Percentiles rank a stretch among this genome's conserved stretches.
These are phyloP conservation scores for Agelas oroides DNA, from an alignment of 37 sponge, comb jelly and placozoan species.

Conservation along the genomic window DNA sequence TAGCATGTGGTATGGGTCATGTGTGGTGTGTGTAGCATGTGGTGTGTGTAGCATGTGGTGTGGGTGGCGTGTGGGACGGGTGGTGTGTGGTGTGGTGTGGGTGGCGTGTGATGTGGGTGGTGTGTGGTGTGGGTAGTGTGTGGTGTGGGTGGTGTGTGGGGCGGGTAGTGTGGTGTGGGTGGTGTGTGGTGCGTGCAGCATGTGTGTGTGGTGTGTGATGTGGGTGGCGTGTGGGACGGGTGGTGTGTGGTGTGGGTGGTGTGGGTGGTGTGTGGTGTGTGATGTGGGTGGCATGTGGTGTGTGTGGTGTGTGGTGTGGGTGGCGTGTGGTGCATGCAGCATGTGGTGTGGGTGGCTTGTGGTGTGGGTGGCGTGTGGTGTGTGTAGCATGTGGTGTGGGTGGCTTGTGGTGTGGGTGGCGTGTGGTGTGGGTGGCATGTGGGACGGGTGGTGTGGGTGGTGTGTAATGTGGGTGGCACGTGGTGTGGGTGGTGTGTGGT, in stretches of 20 bases:
- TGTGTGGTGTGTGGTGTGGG: constrained; percentile 7
- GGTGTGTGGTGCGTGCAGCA: neutral
- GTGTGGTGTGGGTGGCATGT: neutral
- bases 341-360: neutral
- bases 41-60: neutral
- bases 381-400: neutral
- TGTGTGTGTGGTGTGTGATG: neutral
- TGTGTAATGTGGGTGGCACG: neutral
- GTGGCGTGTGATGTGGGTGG: too few relatives aligned
- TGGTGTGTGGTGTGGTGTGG: neutral
- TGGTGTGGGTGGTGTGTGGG: neutral
- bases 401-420: neutral
- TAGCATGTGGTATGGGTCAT: neutral
- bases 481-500: neutral
- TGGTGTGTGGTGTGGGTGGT: neutral
- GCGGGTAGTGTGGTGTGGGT: constrained; percentile 2
- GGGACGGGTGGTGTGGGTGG: neutral
- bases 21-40: neutral
- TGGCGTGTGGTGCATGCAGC: neutral
- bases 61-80: too few relatives aligned
- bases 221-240: too few relatives aligned
- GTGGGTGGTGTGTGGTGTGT: neutral
- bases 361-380: neutral
- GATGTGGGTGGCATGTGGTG: neutral
- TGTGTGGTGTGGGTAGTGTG: neutral